Evolutionary conservation across 2,797 vertebrate genomes (phyloP).

Genomic region (Poliocrania exsul): DNA sequence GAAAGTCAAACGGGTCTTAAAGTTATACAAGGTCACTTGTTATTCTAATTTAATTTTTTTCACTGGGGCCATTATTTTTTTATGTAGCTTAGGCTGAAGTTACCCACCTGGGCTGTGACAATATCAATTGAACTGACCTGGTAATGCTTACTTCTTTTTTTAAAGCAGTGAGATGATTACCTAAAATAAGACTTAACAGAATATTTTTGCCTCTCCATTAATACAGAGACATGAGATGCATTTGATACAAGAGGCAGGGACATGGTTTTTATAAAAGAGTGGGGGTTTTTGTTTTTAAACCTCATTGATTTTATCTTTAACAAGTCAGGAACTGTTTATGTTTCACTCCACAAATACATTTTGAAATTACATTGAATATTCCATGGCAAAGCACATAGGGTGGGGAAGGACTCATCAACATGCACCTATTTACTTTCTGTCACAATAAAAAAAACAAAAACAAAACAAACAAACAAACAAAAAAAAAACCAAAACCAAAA

Average conservation of each 20-base stretch:
- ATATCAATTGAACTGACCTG: not conserved
- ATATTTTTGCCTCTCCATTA: not conserved
- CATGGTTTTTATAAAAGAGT: not conserved
- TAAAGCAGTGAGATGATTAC: not conserved
- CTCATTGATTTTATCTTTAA: not conserved
- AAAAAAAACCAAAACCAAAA: too few relatives aligned
- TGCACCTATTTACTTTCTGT: not conserved
- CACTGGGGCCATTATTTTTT: not conserved
- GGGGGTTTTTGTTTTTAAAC: not conserved
- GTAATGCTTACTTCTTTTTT: not conserved
- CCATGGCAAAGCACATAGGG: not conserved
- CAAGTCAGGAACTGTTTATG: not conserved
- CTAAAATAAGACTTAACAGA: not conserved
- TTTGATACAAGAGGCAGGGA: not conserved
- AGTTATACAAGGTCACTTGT: constrained; percentile 64
- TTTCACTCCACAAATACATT: not conserved
- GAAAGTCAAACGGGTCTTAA: constrained; percentile 72
- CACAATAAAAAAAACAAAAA: not conserved
- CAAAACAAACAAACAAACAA: too few relatives aligned
- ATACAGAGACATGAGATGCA: not conserved
- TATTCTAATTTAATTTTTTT: constrained; percentile 49
- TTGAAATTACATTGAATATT: not conserved
- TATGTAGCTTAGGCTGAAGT: not conserved
- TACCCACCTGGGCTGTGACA: not conserved
- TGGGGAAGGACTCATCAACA: not conserved